These are phyloP conservation scores for Corvus hawaiiensis DNA, from an alignment of 2,113 vertebrate species.

Conservation along the genomic window DNA sequence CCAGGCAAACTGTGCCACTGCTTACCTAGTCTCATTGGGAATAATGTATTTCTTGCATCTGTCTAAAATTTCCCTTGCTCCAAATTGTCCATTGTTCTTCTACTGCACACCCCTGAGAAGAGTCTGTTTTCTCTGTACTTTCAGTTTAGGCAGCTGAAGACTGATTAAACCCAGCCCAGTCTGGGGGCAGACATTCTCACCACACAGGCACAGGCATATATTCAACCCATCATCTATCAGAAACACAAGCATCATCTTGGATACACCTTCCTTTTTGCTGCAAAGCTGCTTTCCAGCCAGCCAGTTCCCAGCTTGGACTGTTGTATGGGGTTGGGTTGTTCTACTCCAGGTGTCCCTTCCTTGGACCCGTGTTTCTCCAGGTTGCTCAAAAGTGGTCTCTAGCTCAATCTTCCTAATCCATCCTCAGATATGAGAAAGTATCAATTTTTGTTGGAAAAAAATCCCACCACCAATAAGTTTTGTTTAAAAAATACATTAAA, in stretches of 20 bases:
- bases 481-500: neutral
- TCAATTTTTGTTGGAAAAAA: neutral
- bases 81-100: neutral
- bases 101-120: neutral
- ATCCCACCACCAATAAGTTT: neutral
- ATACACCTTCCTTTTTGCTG: neutral
- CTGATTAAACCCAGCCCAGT: neutral
- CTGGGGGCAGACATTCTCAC: neutral
- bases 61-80: neutral
- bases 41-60: neutral
- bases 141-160: neutral
- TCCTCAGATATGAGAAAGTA: neutral
- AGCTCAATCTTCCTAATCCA: neutral
- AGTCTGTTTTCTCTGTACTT: neutral
- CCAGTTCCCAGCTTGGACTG: neutral
- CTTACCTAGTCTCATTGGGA: neutral
- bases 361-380: neutral
- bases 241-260: neutral
- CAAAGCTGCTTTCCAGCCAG: neutral
- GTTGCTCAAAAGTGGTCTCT: neutral
- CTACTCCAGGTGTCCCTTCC: neutral
- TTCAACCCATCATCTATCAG: neutral
- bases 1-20: neutral
- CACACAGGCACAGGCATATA: neutral
- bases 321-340: accelerated